These are phyloP conservation scores for Notothenia rossii DNA, from an alignment of 2,113 vertebrate genomes.

Conservation along the genomic window DNA sequence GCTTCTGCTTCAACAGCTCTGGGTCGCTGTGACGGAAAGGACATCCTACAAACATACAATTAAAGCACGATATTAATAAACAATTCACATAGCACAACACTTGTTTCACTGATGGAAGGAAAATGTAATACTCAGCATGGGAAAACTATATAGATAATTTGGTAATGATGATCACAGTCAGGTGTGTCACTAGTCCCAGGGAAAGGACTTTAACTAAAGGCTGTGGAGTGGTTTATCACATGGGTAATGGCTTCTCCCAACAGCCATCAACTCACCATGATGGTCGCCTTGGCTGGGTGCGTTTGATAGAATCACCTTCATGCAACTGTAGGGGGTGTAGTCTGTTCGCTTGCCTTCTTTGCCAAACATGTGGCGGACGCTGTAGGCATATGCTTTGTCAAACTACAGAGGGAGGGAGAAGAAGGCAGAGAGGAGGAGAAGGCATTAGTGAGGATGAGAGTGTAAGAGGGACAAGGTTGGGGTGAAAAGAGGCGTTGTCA, in stretches of 20 bases:
- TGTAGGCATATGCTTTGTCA: conserved; percentile 97
- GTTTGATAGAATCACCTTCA: conserved; percentile 99
- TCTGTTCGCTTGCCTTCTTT: conserved; percentile 97
- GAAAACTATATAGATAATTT: not conserved
- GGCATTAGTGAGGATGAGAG: conserved; percentile 67
- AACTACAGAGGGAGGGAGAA: conserved; percentile 84
- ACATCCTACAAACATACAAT: conserved; percentile 85
- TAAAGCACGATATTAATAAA: not conserved
- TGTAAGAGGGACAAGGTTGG: conserved; percentile 69
- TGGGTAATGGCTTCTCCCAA: conserved; percentile 43
- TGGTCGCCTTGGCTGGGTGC: conserved; percentile 95
- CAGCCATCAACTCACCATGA: conserved; percentile 89
- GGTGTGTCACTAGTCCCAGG: not conserved
- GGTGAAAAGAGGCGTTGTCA: conserved; percentile 77
- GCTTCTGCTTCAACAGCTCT: conserved; percentile 94
- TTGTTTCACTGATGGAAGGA: not conserved
- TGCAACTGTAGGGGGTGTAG: conserved; percentile 97
- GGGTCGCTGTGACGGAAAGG: conserved; percentile 96
- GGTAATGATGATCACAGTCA: not conserved
- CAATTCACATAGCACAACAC: not conserved
- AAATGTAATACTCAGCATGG: conserved; percentile 3
- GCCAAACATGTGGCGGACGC: conserved; percentile 95
- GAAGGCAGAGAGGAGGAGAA: conserved; percentile 18
- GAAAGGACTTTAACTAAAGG: not conserved
- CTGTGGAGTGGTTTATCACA: conserved; percentile 10